Evolutionary conservation across 2,888 invertebrate species (phyloP).

Genomic region (Orthonychiurus folsomi): DNA sequence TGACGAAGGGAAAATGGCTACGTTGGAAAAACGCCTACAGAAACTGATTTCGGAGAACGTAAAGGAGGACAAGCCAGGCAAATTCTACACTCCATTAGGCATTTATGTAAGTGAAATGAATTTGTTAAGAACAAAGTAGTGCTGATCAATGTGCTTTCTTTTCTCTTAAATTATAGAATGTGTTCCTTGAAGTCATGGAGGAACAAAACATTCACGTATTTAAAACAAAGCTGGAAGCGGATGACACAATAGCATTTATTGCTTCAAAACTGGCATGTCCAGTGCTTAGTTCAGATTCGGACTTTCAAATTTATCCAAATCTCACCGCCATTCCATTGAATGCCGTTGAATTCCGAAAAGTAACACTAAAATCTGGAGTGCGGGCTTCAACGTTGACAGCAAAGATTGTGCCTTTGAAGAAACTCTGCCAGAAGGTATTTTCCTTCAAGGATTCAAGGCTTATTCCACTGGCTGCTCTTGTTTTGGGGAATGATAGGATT

Average conservation of each 20-base stretch:
- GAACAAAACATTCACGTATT: conserved; percentile 57
- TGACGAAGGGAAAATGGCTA: conserved; percentile 61
- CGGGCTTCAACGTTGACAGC: conserved; percentile 3
- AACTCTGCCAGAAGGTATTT: conserved; percentile 29
- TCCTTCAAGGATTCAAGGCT: conserved; percentile 49
- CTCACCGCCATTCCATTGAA: conserved; percentile 66
- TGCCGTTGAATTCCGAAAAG: conserved; percentile 29
- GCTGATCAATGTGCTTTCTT: neutral
- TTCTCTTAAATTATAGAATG: neutral
- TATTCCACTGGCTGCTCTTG: conserved; percentile 68
- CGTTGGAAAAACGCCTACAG: conserved; percentile 45
- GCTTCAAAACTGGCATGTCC: conserved; percentile 71
- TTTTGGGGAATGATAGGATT: conserved; percentile 86
- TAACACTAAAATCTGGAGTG: conserved; percentile 48
- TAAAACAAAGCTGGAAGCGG: conserved; percentile 79
- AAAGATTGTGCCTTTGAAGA: conserved; percentile 17
- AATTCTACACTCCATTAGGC: conserved; percentile 25
- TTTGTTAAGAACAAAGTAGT: neutral
- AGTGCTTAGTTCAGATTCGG: conserved; percentile 85
- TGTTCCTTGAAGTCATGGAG: neutral
- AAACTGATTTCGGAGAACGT: conserved; percentile 32
- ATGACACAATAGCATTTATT: conserved; percentile 73
- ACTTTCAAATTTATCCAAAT: conserved; percentile 76
- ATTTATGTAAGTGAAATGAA: conserved; percentile 19
- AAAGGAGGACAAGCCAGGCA: conserved; percentile 24